Percentiles rank a stretch among this genome's conserved stretches.
Evolutionary conservation across 2,113 vertebrate species (phyloP).

Genomic region (Drymodes brunneopygia): DNA sequence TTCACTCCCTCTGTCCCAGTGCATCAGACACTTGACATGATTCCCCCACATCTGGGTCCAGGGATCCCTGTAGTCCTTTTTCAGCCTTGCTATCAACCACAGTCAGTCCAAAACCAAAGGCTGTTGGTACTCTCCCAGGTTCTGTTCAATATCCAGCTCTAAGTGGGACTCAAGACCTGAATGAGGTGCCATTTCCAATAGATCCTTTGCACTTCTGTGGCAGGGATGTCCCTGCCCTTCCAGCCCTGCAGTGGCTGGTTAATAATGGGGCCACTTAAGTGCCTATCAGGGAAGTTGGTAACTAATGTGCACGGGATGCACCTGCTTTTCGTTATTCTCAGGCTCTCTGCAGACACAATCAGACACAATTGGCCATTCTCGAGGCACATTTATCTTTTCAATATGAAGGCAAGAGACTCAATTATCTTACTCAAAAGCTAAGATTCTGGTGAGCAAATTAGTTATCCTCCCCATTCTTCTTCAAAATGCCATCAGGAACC

Average conservation of each 20-base stretch:
- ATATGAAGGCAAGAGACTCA: conserved; percentile 33
- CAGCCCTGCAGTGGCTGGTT: neutral
- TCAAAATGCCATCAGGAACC: conserved; percentile 25
- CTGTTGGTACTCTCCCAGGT: neutral
- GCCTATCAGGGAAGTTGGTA: neutral
- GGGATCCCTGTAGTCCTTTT: neutral
- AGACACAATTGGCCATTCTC: conserved; percentile 31
- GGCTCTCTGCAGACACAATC: conserved; percentile 10
- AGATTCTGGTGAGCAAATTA: conserved; percentile 9
- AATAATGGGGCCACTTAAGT: neutral
- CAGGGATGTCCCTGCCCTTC: neutral
- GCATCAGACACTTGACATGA: neutral
- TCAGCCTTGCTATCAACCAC: neutral
- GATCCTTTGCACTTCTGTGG: neutral
- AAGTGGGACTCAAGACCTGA: neutral
- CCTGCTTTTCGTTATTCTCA: neutral
- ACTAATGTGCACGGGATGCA: neutral
- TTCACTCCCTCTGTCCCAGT: neutral
- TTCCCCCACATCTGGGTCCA: neutral
- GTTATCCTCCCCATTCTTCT: conserved; percentile 1
- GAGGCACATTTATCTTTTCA: conserved; percentile 54
- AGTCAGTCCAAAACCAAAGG: neutral
- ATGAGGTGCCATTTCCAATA: neutral
- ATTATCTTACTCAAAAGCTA: conserved; percentile 23
- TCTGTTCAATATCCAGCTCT: neutral